Evolutionary conservation across 2,888 invertebrate species (phyloP).

Genomic region (Drosophila pullipes): DNA sequence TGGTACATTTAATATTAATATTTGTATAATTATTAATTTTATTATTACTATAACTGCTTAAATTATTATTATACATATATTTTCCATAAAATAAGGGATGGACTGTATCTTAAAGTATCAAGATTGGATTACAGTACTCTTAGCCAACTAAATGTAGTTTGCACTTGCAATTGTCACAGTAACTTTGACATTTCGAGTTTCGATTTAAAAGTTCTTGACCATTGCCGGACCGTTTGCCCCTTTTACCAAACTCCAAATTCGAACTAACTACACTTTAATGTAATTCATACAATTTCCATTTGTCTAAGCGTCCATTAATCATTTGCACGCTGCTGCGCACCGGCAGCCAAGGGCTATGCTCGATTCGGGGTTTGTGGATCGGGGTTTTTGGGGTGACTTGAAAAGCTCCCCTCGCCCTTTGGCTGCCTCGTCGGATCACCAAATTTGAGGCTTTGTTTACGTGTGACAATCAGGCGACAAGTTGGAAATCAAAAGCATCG

Average conservation of each 20-base stretch:
- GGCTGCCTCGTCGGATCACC: constrained; percentile 39
- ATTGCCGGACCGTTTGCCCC: constrained; percentile 16
- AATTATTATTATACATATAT: background rate
- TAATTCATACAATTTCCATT: constrained; percentile 85
- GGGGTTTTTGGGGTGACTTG: constrained; percentile 27
- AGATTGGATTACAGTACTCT: background rate
- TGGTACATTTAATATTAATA: background rate
- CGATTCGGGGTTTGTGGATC: constrained; percentile 8
- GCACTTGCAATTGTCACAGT: constrained; percentile 7
- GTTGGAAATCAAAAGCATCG: constrained; percentile 74
- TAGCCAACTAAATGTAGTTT: background rate
- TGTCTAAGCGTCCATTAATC: constrained; percentile 85
- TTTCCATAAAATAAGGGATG: background rate
- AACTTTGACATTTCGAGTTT: constrained; percentile 40
- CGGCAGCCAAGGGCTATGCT: constrained; percentile 42
- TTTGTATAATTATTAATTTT: background rate
- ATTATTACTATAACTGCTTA: background rate
- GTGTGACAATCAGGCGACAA: constrained; percentile 80
- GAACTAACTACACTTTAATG: constrained; percentile 83
- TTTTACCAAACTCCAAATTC: constrained; percentile 35
- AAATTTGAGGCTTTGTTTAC: constrained; percentile 79
- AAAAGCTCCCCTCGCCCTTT: constrained; percentile 26
- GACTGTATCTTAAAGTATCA: background rate
- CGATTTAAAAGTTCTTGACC: constrained; percentile 42
- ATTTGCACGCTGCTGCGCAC: constrained; percentile 81